Base-by-base conservation (phyloP, 92 coral and sea anemone genomes). In the Montipora capitata region DNA sequence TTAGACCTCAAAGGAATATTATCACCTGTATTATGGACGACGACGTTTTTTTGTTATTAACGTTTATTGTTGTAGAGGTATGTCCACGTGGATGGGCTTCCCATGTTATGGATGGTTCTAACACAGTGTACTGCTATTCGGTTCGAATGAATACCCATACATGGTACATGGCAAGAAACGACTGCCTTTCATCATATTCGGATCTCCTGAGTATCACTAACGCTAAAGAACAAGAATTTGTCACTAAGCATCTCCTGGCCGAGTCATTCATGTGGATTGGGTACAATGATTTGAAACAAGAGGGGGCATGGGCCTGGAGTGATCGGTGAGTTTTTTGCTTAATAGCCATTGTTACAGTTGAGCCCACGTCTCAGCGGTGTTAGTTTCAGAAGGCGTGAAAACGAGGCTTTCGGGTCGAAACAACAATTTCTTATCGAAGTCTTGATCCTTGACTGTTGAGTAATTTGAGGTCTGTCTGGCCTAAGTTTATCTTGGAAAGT, bases 221-320 rank as follows among this genome's bases (percentile, higher is more conserved):
- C 35, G 68, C 41, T 35, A 41, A 82, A 71, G 99, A 97, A 69
- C 99, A 97, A 76, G 93, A 95, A 17, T 96, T 94, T 83, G 92
- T 96, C 13, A 82, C 91, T 12, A 80, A 86, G 65, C 92, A 82
- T 52, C 92, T 97, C 15, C 89, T 94, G 87, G 92, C 94, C 2
- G 94, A 89, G 76, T 84, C 96, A 40, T 96, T 87, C 66, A 88
- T 96, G 85, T 97, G 99, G 99, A 87, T 97, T 88, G 99, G 98
- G 9, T 93, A 72, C 70, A 95, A 87, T 80, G 99, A 96, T 81
- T 35, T 75, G 13, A 81, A 80, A 15, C 88, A 80, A 9, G 99
- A 96, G 77, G 96, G 96, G 10, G 75, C 84, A 54, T 96, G 99
- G 99, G 82, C 94, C 5, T 97, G 98, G 98, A 92, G 93, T 2